These are phyloP conservation scores for Corythornis leucogaster DNA, from an alignment of 2,797 vertebrate species.

Conservation along the genomic window DNA sequence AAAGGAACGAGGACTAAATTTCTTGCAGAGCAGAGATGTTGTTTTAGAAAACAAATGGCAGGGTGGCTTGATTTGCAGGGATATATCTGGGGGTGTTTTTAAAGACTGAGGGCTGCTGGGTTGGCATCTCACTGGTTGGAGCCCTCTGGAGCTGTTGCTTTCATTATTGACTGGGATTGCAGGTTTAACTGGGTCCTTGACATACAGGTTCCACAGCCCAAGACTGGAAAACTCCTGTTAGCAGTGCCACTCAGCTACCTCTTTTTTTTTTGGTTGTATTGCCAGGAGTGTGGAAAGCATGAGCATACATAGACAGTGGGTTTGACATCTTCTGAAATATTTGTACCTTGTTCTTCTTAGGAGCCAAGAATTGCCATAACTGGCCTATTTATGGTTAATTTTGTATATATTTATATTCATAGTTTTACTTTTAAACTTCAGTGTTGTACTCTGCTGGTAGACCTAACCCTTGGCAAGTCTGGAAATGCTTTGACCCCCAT, in stretches of 20 bases:
- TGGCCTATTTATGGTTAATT: constrained; percentile 5
- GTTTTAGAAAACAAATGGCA: constrained; percentile 26
- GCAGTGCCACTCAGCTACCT: background rate
- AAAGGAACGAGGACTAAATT: constrained; percentile 10
- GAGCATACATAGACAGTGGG: background rate
- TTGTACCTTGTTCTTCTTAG: background rate
- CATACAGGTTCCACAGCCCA: background rate
- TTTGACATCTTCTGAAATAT: constrained; percentile 9
- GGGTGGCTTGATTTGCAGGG: background rate
- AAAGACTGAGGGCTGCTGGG: background rate
- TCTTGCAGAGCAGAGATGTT: constrained; percentile 7
- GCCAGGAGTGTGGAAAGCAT: background rate
- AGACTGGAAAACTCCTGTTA: background rate
- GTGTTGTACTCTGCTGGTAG: background rate
- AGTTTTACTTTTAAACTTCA: background rate
- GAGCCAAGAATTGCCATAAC: background rate
- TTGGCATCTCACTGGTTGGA: background rate
- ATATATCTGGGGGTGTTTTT: background rate
- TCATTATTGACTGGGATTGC: background rate
- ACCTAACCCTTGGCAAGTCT: background rate
- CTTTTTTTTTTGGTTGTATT: background rate
- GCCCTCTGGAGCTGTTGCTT: background rate
- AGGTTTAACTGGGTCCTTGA: background rate
- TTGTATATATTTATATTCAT: background rate
- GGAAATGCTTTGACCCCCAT: background rate